A percentile compares a stretch with the other conserved stretches of the same genome.
phyloP scores from a whole-genome alignment of 1,140 invertebrate species.

The Glossosoma conforme region DNA sequence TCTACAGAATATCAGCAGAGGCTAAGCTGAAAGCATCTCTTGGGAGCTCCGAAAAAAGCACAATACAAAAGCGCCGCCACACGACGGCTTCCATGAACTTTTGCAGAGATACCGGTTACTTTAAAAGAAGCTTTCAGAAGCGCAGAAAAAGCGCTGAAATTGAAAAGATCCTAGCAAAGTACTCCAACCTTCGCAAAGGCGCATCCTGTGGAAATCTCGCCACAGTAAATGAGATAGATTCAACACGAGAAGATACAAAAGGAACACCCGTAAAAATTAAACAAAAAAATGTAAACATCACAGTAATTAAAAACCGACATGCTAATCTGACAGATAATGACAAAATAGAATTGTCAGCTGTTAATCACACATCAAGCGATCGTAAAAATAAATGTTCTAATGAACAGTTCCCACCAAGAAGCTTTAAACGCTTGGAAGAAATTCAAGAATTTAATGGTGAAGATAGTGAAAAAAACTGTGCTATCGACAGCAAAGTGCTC shows the following conservation, averaged over 20 bases:
- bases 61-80: background rate
- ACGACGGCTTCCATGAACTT: background rate
- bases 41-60: background rate
- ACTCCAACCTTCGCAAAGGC: conserved; percentile 10
- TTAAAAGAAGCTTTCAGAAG: conserved; percentile 22
- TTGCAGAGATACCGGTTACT: conserved; percentile 4
- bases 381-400: no score
- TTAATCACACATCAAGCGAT: no score
- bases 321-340: conserved; percentile 13
- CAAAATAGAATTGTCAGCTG: no score
- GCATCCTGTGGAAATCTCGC: background rate
- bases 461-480: no score
- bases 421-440: no score
- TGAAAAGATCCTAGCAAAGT: conserved; percentile 23
- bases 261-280: no score
- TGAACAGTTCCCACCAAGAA: no score
- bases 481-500: no score
- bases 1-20: conserved; percentile 17
- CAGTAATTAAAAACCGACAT: no score
- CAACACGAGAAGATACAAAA: background rate
- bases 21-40: conserved; percentile 5
- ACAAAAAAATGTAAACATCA: no score
- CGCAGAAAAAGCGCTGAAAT: conserved; percentile 21
- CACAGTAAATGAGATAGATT: background rate
- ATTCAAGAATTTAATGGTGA: no score